Evolutionary conservation across 2,888 invertebrate genomes (phyloP), one percentile per base, ranked within the genome.

Genomic region (Dioctria linearis): DNA sequence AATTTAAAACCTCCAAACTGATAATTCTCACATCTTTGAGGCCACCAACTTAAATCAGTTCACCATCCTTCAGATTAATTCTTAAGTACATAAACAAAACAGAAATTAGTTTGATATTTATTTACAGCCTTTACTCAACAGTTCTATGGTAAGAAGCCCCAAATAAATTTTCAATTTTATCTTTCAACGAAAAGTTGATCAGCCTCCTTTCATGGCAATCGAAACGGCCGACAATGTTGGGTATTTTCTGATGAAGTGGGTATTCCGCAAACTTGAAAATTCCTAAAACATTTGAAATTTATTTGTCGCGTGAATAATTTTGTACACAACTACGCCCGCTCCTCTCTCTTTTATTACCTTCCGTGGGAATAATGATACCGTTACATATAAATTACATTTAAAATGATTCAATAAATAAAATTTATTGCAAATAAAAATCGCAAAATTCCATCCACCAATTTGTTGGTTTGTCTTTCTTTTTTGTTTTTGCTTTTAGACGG

Each of bases 1-100:
- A 73, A 73, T 57, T 73, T 39, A 73, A 73, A 42, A 57, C 73
- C 73, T 73, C 59, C 73, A 73, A 73, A 73, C 42, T 73, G 51
- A 51, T 25, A 25, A 25, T 25, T 25, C 25, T 25, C 25, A 25
- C 25, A 25, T 1, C 25, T 25, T 25, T 25, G 25, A 25, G 25
- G 25, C 25, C 25, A 25, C 25, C 2, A 25, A 25, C 25, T 25
- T 25, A 25, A 25, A 25, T 25, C 0, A 25, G 25, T 25, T 25
- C 25, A 25, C 1, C 61, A 39, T 61, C n/a, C 37, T 13, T 4
- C 61, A 8, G 39, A 61, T 25, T 4, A 61, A 61, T 61, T 61
- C 37, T 61, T 2, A 13, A 39, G 11, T 25, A 25, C 39, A 25
- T 9, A 51, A 51, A 11, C 11, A 11, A 51, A 51, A 11, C 37